Percentiles rank a stretch among this genome's conserved stretches.
These are phyloP conservation scores for Pollimyrus isidori DNA, from an alignment of 2,113 vertebrate genomes.

Conservation along the genomic window DNA sequence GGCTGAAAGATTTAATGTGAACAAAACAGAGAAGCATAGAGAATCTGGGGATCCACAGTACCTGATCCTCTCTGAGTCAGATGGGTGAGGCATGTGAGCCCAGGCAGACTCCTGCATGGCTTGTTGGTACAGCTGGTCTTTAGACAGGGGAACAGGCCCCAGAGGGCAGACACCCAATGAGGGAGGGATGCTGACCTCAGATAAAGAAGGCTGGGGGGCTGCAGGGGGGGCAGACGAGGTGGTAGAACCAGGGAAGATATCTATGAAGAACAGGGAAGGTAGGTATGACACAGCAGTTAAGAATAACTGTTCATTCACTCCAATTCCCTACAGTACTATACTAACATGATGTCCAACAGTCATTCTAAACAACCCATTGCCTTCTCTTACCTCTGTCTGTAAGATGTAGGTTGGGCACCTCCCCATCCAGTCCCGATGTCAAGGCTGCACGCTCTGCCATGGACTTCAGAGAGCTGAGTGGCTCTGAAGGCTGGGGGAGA, in stretches of 20 bases:
- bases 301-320: neutral
- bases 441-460: slow-evolving; percentile 81
- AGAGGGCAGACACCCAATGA: slow-evolving; percentile 82
- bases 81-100: slow-evolving; percentile 91
- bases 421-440: slow-evolving; percentile 77
- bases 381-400: slow-evolving; percentile 59
- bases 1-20: neutral
- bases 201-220: slow-evolving; percentile 67
- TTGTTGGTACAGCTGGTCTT: slow-evolving; percentile 91
- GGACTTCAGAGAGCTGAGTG: slow-evolving; percentile 75
- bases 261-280: slow-evolving; percentile 29
- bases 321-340: neutral
- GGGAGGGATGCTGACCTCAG: slow-evolving; percentile 83
- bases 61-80: slow-evolving; percentile 85
- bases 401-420: slow-evolving; percentile 71
- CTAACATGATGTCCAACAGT: neutral
- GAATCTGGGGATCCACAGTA: slow-evolving; percentile 32
- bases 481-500: slow-evolving; percentile 60
- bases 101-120: slow-evolving; percentile 87
- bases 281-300: neutral
- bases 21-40: neutral
- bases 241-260: slow-evolving; percentile 70
- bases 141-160: slow-evolving; percentile 79
- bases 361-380: neutral
- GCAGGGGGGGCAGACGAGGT: slow-evolving; percentile 61